These are phyloP conservation scores for Limnephilus rhombicus DNA, from an alignment of 2,888 invertebrate genomes.

Conservation along the genomic window DNA sequence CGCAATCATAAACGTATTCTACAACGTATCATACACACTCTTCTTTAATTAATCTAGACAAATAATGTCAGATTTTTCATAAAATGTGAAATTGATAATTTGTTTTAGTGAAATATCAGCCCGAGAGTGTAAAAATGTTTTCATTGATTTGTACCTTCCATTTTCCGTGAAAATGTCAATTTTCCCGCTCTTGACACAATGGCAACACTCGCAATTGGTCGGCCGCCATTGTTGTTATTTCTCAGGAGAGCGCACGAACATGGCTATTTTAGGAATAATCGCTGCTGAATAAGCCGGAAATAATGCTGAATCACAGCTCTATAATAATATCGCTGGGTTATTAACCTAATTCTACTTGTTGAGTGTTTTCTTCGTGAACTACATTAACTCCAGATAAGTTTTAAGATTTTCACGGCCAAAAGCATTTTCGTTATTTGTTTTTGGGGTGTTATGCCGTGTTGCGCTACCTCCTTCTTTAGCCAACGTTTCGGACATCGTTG, in stretches of 20 bases:
- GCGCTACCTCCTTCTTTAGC: too few relatives aligned
- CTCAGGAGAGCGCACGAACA: neutral
- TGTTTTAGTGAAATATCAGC: too few relatives aligned
- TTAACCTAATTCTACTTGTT: neutral
- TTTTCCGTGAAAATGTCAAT: conserved; percentile 19
- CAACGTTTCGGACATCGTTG: too few relatives aligned
- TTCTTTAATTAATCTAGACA: too few relatives aligned
- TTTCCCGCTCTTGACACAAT: neutral
- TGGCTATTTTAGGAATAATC: conserved; percentile 25
- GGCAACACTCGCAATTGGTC: conserved; percentile 4
- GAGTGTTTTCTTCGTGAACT: neutral
- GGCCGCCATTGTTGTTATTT: neutral
- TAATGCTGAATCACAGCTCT: neutral
- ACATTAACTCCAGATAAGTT: too few relatives aligned
- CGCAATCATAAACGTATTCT: too few relatives aligned
- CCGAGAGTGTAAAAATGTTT: neutral
- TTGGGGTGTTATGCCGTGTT: too few relatives aligned
- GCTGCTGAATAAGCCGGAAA: neutral
- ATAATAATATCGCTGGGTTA: neutral
- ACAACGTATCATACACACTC: too few relatives aligned
- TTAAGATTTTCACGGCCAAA: too few relatives aligned
- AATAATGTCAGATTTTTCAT: too few relatives aligned
- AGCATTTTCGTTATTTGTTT: too few relatives aligned
- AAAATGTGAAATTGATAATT: too few relatives aligned
- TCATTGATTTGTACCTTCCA: neutral